These are phyloP conservation scores for Pogonus chalceus DNA, from an alignment of 1,140 invertebrate species.

Conservation along the genomic window DNA sequence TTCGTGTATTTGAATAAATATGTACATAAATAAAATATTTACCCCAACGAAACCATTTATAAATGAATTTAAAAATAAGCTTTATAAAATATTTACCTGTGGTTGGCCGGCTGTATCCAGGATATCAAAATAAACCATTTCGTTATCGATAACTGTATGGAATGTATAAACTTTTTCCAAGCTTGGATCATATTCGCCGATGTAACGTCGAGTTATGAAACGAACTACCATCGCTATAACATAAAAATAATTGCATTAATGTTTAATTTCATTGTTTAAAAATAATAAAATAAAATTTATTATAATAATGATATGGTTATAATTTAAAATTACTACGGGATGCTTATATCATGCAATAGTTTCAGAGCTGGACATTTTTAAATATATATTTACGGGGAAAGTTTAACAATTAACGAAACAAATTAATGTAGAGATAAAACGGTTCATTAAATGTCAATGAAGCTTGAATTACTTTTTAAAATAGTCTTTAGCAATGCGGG, in stretches of 20 bases:
- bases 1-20: no score
- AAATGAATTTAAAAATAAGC: no score
- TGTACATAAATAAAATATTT: no score
- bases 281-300: conserved; percentile 6
- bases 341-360: background rate
- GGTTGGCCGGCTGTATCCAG: conserved; percentile 68
- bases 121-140: conserved; percentile 66
- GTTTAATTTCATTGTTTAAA: conserved; percentile 2
- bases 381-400: no score
- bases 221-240: conserved; percentile 65
- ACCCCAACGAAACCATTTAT: no score
- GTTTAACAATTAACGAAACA: no score
- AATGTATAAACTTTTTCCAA: conserved; percentile 69
- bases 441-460: no score
- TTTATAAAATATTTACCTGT: conserved; percentile 51
- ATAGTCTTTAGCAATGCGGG: no score
- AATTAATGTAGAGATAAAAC: no score
- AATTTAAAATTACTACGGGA: background rate
- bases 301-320: background rate
- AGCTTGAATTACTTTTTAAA: no score
- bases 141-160: conserved; percentile 65
- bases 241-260: conserved; percentile 15
- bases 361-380: background rate
- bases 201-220: conserved; percentile 70
- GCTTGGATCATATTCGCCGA: conserved; percentile 73